Percentiles rank a stretch among this genome's conserved stretches.
Evolutionary conservation across 2,113 vertebrate species (phyloP).

Genomic region (Nansenia antarctica): DNA sequence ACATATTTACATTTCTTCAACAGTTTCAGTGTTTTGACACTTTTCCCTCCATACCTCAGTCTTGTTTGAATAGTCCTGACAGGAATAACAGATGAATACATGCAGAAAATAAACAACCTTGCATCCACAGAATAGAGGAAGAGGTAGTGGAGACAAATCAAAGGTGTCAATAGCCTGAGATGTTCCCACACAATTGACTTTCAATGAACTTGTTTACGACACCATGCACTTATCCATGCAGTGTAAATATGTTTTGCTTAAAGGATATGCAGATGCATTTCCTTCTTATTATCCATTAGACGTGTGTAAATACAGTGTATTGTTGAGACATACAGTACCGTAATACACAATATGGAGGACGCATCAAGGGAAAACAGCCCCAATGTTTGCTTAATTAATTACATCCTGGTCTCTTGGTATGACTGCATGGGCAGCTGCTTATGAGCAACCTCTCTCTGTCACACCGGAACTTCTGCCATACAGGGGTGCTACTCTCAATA

Average conservation of each 20-base stretch:
- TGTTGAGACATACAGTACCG: conserved; percentile 8
- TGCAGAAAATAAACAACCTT: conserved; percentile 75
- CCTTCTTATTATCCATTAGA: conserved; percentile 9
- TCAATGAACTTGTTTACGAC: conserved; percentile 41
- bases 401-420: neutral
- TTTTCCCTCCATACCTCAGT: conserved; percentile 80
- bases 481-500: neutral
- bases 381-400: conserved; percentile 13
- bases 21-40: conserved; percentile 89
- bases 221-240: neutral
- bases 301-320: conserved; percentile 17
- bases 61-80: conserved; percentile 82
- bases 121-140: conserved; percentile 26
- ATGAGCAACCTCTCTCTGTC: neutral
- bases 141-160: conserved; percentile 9
- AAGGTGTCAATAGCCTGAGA: conserved; percentile 8
- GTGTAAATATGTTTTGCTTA: conserved; percentile 7
- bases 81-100: conserved; percentile 82
- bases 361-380: neutral
- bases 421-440: conserved; percentile 23
- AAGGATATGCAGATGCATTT: neutral
- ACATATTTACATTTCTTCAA: conserved; percentile 89
- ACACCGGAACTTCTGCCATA: conserved; percentile 1
- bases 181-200: conserved; percentile 24
- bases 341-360: neutral